These are phyloP conservation scores for Zeuzera pyrina DNA, from an alignment of 2,888 invertebrate genomes.

Conservation along the genomic window DNA sequence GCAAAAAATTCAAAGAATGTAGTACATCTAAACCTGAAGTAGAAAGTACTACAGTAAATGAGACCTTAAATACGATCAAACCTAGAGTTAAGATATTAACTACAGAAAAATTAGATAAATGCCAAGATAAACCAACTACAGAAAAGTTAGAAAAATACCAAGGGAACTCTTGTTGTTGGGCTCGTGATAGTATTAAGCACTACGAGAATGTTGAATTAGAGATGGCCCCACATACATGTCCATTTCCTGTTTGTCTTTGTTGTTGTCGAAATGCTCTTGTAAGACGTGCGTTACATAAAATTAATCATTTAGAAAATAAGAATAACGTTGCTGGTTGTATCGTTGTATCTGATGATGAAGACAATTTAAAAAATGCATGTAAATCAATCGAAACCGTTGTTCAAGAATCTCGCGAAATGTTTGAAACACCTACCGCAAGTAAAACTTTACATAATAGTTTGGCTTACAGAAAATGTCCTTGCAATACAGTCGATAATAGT, in stretches of 20 bases:
- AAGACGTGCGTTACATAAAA: neutral
- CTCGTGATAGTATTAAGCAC: constrained; percentile 14
- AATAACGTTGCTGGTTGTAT: constrained; percentile 5
- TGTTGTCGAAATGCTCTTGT: constrained; percentile 26
- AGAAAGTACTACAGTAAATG: neutral
- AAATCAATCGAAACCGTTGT: constrained; percentile 18
- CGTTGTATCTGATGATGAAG: constrained; percentile 14
- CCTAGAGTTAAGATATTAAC: too few relatives aligned
- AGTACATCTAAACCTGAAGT: neutral
- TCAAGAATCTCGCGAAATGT: constrained; percentile 9
- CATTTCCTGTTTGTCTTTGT: constrained; percentile 21
- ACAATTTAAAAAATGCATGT: constrained; percentile 10
- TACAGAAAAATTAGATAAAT: too few relatives aligned
- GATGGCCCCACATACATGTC: constrained; percentile 19
- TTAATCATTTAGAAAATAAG: neutral
- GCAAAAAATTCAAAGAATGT: neutral
- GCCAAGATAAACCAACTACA: too few relatives aligned
- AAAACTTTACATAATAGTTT: too few relatives aligned
- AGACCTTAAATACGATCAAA: too few relatives aligned
- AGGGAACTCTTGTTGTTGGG: constrained; percentile 41
- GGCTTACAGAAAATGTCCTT: too few relatives aligned
- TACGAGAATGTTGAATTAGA: neutral
- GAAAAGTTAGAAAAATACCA: neutral
- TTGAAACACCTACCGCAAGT: too few relatives aligned
- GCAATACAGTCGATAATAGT: too few relatives aligned